A percentile compares a stretch with the other conserved stretches of the same genome.
Evolutionary conservation across 1,140 invertebrate species (phyloP).

Genomic region (Meloidogyne exigua): DNA sequence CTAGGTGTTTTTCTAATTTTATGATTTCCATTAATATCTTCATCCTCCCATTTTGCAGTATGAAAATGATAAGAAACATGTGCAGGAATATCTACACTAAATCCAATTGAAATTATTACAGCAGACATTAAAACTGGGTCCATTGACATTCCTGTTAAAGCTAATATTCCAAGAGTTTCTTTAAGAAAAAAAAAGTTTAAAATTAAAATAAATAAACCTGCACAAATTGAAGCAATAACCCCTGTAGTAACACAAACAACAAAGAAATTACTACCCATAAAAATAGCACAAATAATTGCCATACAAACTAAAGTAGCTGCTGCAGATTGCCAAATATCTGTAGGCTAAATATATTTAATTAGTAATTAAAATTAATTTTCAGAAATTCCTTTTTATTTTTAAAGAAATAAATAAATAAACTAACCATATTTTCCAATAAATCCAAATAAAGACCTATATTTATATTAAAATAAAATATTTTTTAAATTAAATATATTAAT

Average conservation of each 20-base stretch:
- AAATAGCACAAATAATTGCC: slow-evolving; percentile 64
- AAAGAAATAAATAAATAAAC: background rate
- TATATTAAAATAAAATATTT: background rate
- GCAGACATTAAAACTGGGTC: slow-evolving; percentile 64
- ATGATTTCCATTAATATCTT: background rate
- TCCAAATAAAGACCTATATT: slow-evolving; percentile 50
- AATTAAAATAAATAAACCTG: slow-evolving; percentile 31
- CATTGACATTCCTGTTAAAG: slow-evolving; percentile 62
- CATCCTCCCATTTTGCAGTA: slow-evolving; percentile 22
- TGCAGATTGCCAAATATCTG: slow-evolving; percentile 64
- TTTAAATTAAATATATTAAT: background rate
- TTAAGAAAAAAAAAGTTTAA: slow-evolving; percentile 7
- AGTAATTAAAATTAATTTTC: no score
- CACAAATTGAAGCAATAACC: slow-evolving; percentile 64
- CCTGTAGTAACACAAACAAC: slow-evolving; percentile 63
- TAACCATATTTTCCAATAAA: slow-evolving; percentile 64
- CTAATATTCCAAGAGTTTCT: slow-evolving; percentile 64
- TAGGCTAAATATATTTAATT: slow-evolving; percentile 39
- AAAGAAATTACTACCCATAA: slow-evolving; percentile 64
- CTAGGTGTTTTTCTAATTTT: background rate
- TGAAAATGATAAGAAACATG: slow-evolving; percentile 56
- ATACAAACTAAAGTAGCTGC: slow-evolving; percentile 61
- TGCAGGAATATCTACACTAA: slow-evolving; percentile 54
- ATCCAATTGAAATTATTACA: slow-evolving; percentile 66
- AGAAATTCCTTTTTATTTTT: no score